These are phyloP conservation scores for Entomobrya proxima DNA, from an alignment of 2,888 invertebrate genomes.

Conservation along the genomic window DNA sequence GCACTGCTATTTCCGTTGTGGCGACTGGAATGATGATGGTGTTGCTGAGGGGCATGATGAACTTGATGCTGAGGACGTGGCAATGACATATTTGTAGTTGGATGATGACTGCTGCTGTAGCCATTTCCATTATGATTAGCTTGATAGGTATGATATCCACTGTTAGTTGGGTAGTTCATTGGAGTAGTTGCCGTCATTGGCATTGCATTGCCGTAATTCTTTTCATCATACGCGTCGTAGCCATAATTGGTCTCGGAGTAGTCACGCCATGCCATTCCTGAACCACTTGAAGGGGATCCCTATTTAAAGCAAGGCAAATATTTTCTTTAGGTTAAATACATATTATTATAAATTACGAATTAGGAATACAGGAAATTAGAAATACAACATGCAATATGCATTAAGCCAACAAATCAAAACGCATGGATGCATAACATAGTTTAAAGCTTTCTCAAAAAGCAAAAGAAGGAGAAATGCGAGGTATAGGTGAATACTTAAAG, in stretches of 20 bases:
- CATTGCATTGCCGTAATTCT: conserved; percentile 79
- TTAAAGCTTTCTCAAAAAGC: no score
- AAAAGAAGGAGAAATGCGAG: no score
- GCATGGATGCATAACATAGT: no score
- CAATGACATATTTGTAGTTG: conserved; percentile 72
- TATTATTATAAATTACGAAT: no score
- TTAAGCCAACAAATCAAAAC: no score
- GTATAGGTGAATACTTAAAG: no score
- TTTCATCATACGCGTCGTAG: conserved; percentile 91
- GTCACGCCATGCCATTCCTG: conserved; percentile 87
- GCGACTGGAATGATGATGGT: conserved; percentile 60
- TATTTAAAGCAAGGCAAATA: conserved; percentile 43
- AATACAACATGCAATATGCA: no score
- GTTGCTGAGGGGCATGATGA: conserved; percentile 58
- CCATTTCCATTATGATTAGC: conserved; percentile 26
- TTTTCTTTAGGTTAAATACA: no score
- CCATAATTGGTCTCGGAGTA: conserved; percentile 91
- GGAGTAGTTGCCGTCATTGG: conserved; percentile 70
- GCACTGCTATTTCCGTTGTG: conserved; percentile 66
- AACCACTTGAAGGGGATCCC: conserved; percentile 73
- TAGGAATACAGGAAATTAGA: no score
- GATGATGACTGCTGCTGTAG: conserved; percentile 55
- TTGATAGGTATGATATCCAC: conserved; percentile 63
- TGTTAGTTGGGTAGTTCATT: conserved; percentile 28
- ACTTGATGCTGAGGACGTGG: conserved; percentile 69